A percentile compares a stretch with the other conserved stretches of the same genome.
phyloP scores from a whole-genome alignment of 2,113 vertebrate species.

The Rutilus rutilus region DNA sequence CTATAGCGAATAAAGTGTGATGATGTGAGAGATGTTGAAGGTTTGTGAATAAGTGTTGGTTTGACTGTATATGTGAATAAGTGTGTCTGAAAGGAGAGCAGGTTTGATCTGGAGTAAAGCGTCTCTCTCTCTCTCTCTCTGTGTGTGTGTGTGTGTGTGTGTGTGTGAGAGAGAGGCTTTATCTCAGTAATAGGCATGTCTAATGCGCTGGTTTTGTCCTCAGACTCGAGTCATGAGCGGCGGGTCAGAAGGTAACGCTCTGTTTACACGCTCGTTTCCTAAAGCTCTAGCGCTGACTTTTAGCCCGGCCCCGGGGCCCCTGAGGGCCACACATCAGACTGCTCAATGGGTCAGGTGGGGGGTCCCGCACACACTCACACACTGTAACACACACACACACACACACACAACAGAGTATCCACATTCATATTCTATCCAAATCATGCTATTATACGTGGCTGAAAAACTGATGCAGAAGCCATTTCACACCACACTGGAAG shows the following conservation, averaged over 20 bases:
- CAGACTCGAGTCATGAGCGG: slow-evolving; percentile 82
- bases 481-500: slow-evolving; percentile 50
- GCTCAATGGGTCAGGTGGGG: slow-evolving; percentile 78
- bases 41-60: too few species aligned
- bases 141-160: not conserved
- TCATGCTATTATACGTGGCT: too few species aligned
- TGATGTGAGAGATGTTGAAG: too few species aligned
- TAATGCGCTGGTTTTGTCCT: slow-evolving; percentile 90
- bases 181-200: slow-evolving; percentile 91
- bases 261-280: slow-evolving; percentile 94
- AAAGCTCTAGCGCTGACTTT: slow-evolving; percentile 92
- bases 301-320: slow-evolving; percentile 72
- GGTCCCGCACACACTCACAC: slow-evolving; percentile 69
- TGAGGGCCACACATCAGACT: slow-evolving; percentile 90
- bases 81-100: not conserved
- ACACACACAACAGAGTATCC: slow-evolving; percentile 89
- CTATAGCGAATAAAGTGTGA: too few species aligned
- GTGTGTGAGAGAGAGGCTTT: slow-evolving; percentile 70
- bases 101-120: not conserved
- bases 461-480: too few species aligned
- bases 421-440: slow-evolving; percentile 60
- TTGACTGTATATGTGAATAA: not conserved
- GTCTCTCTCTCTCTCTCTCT: not conserved
- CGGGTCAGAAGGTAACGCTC: slow-evolving; percentile 96
- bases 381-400: slow-evolving; percentile 83